Conservation (phyloP, 2,113 vertebrate species). For the Tetrax tetrax region DNA sequence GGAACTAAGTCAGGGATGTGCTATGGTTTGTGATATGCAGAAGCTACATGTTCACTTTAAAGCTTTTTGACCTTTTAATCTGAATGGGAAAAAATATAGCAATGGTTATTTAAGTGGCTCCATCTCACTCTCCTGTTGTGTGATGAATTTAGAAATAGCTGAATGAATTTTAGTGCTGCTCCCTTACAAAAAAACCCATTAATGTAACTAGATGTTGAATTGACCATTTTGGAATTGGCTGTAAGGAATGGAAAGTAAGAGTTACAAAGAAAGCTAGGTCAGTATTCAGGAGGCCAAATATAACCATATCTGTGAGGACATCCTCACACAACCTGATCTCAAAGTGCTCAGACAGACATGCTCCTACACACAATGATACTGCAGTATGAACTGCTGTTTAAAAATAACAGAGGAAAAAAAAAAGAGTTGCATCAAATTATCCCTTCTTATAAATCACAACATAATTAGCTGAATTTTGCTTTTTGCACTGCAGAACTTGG, state of each 20-base stretch:
- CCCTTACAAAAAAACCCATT: background rate
- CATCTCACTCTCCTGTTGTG: background rate
- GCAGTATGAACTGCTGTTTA: background rate
- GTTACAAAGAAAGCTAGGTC: background rate
- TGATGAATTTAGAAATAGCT: background rate
- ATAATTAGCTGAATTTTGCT: background rate
- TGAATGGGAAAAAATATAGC: background rate
- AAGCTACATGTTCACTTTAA: background rate
- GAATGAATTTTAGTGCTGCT: background rate
- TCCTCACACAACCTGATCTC: background rate
- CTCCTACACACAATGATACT: background rate
- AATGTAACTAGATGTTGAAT: background rate
- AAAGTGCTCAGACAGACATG: background rate
- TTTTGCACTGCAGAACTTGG: background rate
- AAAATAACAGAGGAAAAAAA: background rate
- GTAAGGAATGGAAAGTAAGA: background rate
- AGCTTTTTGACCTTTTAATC: conserved; percentile 30
- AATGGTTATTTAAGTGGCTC: background rate
- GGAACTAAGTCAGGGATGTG: background rate
- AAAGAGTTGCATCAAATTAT: background rate
- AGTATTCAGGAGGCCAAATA: background rate
- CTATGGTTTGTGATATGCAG: background rate
- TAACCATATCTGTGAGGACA: background rate
- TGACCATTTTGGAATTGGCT: background rate
- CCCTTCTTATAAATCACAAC: background rate